These are phyloP conservation scores for Brachymystax lenok DNA, from an alignment of 2,797 vertebrate genomes.

Conservation along the genomic window DNA sequence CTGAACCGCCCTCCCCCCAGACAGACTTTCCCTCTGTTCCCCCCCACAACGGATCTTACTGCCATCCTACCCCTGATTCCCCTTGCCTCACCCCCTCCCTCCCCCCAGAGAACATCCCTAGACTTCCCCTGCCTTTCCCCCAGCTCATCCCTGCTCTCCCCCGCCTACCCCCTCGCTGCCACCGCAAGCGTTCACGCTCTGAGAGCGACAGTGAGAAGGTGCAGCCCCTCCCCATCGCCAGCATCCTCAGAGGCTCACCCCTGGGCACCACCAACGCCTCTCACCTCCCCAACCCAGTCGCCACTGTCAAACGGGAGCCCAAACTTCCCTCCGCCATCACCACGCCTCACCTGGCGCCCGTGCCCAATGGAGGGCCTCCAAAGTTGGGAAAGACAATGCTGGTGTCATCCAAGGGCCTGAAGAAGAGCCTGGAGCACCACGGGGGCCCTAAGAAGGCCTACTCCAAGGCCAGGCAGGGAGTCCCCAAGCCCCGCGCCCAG, in stretches of 20 bases:
- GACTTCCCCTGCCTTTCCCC: constrained; percentile 74
- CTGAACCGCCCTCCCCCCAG: constrained; percentile 41
- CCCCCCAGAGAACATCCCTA: constrained; percentile 66
- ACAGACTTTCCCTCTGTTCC: constrained; percentile 55
- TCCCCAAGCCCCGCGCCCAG: constrained; percentile 91
- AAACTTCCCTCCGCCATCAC: constrained; percentile 80
- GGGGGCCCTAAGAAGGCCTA: constrained; percentile 92
- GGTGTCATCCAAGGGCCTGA: constrained; percentile 88
- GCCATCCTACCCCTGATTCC: constrained; percentile 65
- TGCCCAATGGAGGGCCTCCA: constrained; percentile 91
- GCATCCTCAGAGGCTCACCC: constrained; percentile 84
- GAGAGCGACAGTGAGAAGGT: constrained; percentile 98
- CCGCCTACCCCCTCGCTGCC: constrained; percentile 83
- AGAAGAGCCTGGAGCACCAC: constrained; percentile 90
- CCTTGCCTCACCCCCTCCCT: constrained; percentile 66
- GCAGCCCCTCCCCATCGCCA: constrained; percentile 93
- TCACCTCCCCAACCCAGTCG: constrained; percentile 71
- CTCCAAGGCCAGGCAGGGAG: constrained; percentile 89
- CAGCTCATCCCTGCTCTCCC: constrained; percentile 81
- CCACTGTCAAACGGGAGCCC: constrained; percentile 84
- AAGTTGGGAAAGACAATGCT: constrained; percentile 93
- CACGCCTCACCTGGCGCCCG: constrained; percentile 77
- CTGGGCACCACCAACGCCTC: constrained; percentile 80
- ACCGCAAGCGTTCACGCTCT: constrained; percentile 93
- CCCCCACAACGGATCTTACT: constrained; percentile 85